These are phyloP conservation scores for Pogonognathellus flavescens DNA, from an alignment of 1,140 invertebrate genomes.

Conservation along the genomic window DNA sequence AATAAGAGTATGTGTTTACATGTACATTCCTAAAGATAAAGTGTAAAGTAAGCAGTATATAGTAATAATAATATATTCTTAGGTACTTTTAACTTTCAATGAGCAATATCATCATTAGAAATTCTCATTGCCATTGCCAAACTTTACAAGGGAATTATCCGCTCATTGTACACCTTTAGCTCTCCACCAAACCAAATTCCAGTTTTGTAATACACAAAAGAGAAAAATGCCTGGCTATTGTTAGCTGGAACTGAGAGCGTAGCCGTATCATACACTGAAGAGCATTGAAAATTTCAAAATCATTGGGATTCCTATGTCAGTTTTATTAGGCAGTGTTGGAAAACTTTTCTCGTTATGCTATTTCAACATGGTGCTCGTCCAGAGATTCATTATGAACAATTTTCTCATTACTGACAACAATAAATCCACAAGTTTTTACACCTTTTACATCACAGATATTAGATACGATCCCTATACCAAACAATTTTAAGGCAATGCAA, in stretches of 20 bases:
- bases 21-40: background rate
- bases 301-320: conserved; percentile 3
- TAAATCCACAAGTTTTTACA: no score
- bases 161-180: conserved; percentile 1
- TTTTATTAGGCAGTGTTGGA: conserved; percentile 18
- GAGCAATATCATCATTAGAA: conserved; percentile 19
- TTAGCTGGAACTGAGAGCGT: conserved; percentile 25
- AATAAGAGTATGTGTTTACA: background rate
- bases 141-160: conserved; percentile 44
- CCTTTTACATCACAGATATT: no score
- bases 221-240: conserved; percentile 24
- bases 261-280: background rate
- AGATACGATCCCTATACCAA: no score
- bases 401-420: background rate
- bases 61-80: background rate
- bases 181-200: conserved; percentile 23
- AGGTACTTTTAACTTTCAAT: conserved; percentile 7
- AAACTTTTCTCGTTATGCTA: conserved; percentile 27
- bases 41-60: background rate
- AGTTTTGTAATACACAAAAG: conserved; percentile 5
- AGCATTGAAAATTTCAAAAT: conserved; percentile 38
- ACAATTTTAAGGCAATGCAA: no score
- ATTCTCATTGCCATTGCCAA: conserved; percentile 37
- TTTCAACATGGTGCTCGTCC: background rate
- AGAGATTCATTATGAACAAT: conserved; percentile 28